phyloP scores from a whole-genome alignment of 2,797 vertebrate species.

The Peromyscus aztecus region DNA sequence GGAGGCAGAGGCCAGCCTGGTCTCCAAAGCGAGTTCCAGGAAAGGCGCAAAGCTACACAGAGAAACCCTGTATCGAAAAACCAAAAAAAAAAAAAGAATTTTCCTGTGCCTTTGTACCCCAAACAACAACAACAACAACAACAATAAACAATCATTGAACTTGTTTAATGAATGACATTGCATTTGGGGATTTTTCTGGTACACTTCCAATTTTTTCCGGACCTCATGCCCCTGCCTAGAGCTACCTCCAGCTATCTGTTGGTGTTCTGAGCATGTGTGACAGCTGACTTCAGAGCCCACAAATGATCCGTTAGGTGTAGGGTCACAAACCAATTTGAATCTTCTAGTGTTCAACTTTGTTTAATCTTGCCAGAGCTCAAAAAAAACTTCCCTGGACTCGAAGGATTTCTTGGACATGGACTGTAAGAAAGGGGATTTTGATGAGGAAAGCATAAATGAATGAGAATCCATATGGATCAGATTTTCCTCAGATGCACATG shows the following conservation, averaged over 20 bases:
- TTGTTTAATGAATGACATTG: constrained; percentile 48
- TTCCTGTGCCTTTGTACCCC: not conserved
- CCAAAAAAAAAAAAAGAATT: too few species aligned
- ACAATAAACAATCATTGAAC: not conserved
- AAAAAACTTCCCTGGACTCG: constrained; percentile 75
- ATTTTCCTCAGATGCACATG: constrained; percentile 84
- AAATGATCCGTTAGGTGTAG: constrained; percentile 69
- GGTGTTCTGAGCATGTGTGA: constrained; percentile 62
- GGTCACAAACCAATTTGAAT: constrained; percentile 78
- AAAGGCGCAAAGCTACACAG: too few species aligned
- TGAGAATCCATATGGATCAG: constrained; percentile 84
- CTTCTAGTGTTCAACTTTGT: constrained; percentile 78
- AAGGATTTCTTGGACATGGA: constrained; percentile 82
- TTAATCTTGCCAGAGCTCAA: constrained; percentile 81
- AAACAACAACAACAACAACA: not conserved
- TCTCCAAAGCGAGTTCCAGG: too few species aligned
- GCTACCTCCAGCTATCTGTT: constrained; percentile 54
- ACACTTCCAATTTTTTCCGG: constrained; percentile 18
- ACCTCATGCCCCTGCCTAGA: constrained; percentile 48
- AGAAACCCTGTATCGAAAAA: too few species aligned
- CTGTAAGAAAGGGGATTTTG: constrained; percentile 81
- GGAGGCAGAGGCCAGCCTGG: too few species aligned
- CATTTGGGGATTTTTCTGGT: constrained; percentile 31
- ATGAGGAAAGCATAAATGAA: constrained; percentile 84
- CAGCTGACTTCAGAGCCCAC: constrained; percentile 73